A percentile compares a stretch with the other conserved stretches of the same genome.
These are phyloP conservation scores for Callospermophilus lateralis DNA, from an alignment of 2,113 vertebrate species.

Conservation along the genomic window DNA sequence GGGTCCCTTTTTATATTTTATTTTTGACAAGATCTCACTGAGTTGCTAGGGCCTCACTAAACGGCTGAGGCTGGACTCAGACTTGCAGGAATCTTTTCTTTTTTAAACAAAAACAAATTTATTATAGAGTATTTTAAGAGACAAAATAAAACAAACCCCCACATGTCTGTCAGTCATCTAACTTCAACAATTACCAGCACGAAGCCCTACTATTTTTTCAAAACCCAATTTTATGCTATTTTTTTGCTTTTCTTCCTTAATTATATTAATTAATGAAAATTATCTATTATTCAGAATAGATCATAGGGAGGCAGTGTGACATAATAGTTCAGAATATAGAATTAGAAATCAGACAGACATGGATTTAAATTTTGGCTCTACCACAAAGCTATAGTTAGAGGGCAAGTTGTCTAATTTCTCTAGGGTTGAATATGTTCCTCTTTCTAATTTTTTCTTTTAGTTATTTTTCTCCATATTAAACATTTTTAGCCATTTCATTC, in stretches of 20 bases:
- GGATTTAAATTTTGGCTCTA: constrained; percentile 2
- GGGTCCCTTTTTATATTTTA: background rate
- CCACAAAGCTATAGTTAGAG: background rate
- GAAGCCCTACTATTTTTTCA: background rate
- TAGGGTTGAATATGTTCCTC: constrained; percentile 12
- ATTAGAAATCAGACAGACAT: constrained; percentile 10
- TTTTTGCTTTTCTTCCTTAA: constrained; percentile 48
- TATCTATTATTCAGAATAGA: constrained; percentile 26
- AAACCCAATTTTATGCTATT: background rate
- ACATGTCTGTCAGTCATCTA: background rate
- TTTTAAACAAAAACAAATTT: background rate
- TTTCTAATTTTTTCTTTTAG: background rate
- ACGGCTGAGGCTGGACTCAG: background rate
- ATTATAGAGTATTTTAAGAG: constrained; percentile 20
- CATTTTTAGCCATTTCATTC: constrained; percentile 44
- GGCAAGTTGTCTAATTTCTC: constrained; percentile 8
- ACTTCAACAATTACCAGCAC: background rate
- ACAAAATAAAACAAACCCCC: background rate
- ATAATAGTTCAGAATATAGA: constrained; percentile 47
- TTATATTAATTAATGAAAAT: constrained; percentile 27
- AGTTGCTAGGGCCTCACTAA: background rate
- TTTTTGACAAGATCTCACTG: background rate
- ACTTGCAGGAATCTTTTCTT: background rate
- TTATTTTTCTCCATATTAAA: constrained; percentile 15
- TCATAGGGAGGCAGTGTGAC: constrained; percentile 69